Conservation (phyloP, 64 coral and sea anemone species). For the Actinia tenebrosa region DNA sequence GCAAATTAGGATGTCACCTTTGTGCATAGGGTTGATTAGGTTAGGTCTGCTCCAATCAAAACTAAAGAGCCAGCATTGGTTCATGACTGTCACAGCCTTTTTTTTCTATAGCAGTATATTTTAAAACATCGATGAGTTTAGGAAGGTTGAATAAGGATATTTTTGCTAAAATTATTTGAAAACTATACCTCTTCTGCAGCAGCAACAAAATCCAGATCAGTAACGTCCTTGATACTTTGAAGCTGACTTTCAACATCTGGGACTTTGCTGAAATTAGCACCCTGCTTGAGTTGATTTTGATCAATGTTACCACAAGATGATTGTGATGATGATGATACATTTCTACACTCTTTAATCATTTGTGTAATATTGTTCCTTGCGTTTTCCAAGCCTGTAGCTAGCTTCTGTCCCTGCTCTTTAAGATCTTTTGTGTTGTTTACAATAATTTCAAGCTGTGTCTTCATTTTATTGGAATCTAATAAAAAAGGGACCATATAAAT, state of each 20-base stretch:
- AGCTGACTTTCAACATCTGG: constrained; percentile 48
- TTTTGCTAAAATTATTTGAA: too few relatives aligned
- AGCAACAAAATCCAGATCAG: constrained; percentile 65
- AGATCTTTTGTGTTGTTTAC: constrained; percentile 50
- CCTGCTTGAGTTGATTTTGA: background rate
- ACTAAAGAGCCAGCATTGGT: too few relatives aligned
- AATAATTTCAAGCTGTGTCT: constrained; percentile 50
- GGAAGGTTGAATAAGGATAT: too few relatives aligned
- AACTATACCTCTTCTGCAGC: constrained; percentile 47
- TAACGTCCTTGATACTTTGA: constrained; percentile 24
- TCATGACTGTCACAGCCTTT: too few relatives aligned
- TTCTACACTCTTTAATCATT: background rate
- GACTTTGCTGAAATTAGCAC: constrained; percentile 73
- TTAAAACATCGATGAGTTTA: too few relatives aligned
- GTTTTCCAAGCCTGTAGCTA: constrained; percentile 5
- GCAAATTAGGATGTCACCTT: too few relatives aligned
- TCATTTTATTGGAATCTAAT: constrained; percentile 66
- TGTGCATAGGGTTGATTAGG: too few relatives aligned
- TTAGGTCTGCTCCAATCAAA: too few relatives aligned
- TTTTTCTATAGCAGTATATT: too few relatives aligned
- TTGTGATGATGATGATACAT: accelerated
- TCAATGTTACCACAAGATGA: background rate
- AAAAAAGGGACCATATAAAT: too few relatives aligned
- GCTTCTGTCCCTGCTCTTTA: background rate
- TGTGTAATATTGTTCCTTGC: background rate